phyloP scores from a whole-genome alignment of 2,888 invertebrate species.

The Drosophila differens region DNA sequence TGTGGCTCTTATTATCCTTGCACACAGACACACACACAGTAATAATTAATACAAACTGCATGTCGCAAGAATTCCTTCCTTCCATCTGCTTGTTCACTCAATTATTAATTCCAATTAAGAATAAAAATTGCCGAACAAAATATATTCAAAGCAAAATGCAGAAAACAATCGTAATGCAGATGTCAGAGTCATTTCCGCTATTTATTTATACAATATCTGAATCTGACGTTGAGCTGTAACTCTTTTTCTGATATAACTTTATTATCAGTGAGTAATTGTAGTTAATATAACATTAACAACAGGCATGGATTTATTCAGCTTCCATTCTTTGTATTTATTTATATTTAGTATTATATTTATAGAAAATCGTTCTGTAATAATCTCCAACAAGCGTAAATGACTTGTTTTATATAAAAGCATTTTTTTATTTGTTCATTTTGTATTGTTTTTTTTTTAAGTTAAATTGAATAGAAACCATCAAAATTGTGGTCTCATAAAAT shows the following conservation, averaged over 20 bases:
- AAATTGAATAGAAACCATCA: not conserved
- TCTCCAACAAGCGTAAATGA: not conserved
- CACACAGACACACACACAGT: conserved; percentile 12
- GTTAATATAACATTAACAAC: not conserved
- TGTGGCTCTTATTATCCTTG: conserved; percentile 57
- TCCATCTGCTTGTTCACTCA: conserved; percentile 30
- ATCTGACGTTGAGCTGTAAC: not conserved
- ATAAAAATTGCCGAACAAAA: conserved; percentile 36
- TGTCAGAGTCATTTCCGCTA: not conserved
- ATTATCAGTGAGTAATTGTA: not conserved
- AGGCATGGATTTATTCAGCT: not conserved
- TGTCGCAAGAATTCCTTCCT: conserved; percentile 21
- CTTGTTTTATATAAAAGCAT: too few relatives aligned
- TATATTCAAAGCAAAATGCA: not conserved
- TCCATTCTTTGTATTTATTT: not conserved
- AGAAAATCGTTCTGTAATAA: not conserved
- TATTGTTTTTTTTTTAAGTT: not conserved
- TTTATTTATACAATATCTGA: not conserved
- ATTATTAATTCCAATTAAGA: conserved; percentile 68
- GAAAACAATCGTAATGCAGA: not conserved
- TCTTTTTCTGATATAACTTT: not conserved
- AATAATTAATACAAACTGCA: conserved; percentile 62
- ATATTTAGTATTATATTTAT: not conserved
- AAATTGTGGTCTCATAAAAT: not conserved
- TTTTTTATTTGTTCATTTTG: not conserved